phyloP scores from a whole-genome alignment of 2,113 vertebrate genomes.

The Suncus etruscus region DNA sequence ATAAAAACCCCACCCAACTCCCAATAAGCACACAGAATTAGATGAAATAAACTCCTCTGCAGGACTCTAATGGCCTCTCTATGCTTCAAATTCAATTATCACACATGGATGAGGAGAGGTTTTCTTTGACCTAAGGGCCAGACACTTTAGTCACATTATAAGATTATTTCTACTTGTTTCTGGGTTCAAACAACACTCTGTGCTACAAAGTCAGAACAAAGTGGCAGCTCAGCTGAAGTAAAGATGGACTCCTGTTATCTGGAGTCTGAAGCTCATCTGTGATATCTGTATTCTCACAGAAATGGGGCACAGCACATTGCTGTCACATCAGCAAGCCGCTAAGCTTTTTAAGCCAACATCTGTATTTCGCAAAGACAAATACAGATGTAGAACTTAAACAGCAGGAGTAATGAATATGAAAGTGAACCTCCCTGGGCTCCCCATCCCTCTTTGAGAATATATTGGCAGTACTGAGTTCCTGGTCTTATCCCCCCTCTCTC shows the following conservation, averaged over 20 bases:
- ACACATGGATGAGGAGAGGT: background rate
- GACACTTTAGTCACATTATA: background rate
- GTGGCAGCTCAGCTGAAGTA: too few species aligned
- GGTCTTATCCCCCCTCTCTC: background rate
- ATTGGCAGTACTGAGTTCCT: background rate
- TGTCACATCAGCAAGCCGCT: background rate
- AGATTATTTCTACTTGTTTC: background rate
- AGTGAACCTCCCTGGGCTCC: background rate
- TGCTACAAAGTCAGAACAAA: slow-evolving; percentile 5
- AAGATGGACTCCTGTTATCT: background rate
- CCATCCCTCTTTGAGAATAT: accelerated
- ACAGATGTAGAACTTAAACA: background rate
- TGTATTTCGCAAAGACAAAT: slow-evolving; percentile 4
- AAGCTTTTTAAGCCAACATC: background rate
- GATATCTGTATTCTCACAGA: background rate
- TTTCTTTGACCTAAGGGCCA: background rate
- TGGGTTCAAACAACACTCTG: background rate
- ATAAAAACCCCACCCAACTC: background rate
- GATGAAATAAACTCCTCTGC: background rate
- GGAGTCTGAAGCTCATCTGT: background rate
- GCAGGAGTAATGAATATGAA: background rate
- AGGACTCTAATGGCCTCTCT: background rate
- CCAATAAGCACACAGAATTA: background rate
- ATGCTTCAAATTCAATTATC: background rate
- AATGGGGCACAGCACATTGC: background rate